phyloP scores from a whole-genome alignment of 2,888 invertebrate species.

The Vanessa cardui region DNA sequence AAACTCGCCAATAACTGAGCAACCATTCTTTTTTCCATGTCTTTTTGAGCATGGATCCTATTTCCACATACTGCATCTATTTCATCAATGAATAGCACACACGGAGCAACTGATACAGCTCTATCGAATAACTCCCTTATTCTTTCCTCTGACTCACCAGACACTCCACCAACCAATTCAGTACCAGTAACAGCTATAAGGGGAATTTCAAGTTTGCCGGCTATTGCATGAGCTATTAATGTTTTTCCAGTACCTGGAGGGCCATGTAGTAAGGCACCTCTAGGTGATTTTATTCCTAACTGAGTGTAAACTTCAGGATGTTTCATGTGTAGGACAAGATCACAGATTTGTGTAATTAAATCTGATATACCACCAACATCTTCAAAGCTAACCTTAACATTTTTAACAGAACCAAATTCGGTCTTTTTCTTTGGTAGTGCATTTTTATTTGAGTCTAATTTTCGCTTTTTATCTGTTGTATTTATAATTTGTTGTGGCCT shows the following conservation, averaged over 20 bases:
- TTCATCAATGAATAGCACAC: conserved; percentile 97
- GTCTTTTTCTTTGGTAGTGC: conserved; percentile 59
- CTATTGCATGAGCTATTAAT: conserved; percentile 90
- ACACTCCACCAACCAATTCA: conserved; percentile 96
- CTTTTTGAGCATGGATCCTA: conserved; percentile 93
- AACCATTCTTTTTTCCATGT: conserved; percentile 98
- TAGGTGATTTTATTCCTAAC: conserved; percentile 92
- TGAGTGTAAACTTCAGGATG: conserved; percentile 94
- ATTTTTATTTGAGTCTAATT: conserved; percentile 55
- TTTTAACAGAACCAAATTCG: conserved; percentile 64
- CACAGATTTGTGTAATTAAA: conserved; percentile 86
- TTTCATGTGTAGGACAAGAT: conserved; percentile 91
- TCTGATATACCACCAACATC: conserved; percentile 92
- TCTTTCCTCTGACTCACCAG: conserved; percentile 97
- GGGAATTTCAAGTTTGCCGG: conserved; percentile 92
- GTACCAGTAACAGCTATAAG: conserved; percentile 94
- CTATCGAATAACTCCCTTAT: conserved; percentile 95
- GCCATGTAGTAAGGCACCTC: conserved; percentile 96
- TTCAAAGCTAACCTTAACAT: conserved; percentile 83
- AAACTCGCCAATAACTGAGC: conserved; percentile 94
- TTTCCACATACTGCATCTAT: conserved; percentile 98
- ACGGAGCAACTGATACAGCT: conserved; percentile 88
- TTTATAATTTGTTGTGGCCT: conserved; percentile 59
- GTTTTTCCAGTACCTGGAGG: conserved; percentile 98
- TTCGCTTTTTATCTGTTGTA: conserved; percentile 66